phyloP scores from a whole-genome alignment of 2,888 invertebrate species.

The Melanotus villosus region DNA sequence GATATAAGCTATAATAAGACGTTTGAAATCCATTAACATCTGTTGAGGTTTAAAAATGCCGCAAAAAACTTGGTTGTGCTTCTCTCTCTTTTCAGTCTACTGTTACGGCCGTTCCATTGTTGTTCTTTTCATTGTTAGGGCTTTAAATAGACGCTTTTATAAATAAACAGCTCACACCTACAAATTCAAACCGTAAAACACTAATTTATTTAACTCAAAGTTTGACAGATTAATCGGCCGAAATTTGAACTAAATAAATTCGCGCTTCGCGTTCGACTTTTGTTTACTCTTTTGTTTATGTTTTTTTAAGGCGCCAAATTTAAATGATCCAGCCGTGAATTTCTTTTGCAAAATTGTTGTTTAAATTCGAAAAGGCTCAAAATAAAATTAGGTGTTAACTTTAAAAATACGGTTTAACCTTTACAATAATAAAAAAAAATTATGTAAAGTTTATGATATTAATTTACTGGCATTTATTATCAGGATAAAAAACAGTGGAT shows the following conservation, averaged over 20 bases:
- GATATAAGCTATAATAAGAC: constrained; percentile 45
- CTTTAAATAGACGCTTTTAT: constrained; percentile 4
- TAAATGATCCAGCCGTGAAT: too few species aligned
- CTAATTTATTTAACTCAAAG: too few species aligned
- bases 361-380: too few species aligned
- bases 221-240: too few species aligned
- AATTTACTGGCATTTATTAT: constrained; percentile 21
- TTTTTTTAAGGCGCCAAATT: neutral
- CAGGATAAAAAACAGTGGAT: constrained; percentile 21
- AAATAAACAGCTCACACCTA: too few species aligned
- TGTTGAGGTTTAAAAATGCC: constrained; percentile 46
- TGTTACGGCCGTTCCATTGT: constrained; percentile 8
- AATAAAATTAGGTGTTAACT: too few species aligned
- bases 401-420: too few species aligned
- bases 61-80: constrained; percentile 35
- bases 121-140: constrained; percentile 4
- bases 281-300: too few species aligned
- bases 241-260: too few species aligned
- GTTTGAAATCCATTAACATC: constrained; percentile 47
- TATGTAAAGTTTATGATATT: neutral
- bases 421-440: neutral
- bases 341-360: neutral
- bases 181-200: too few species aligned
- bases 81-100: constrained; percentile 4
- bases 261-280: too few species aligned